Percentiles rank a stretch among this genome's conserved stretches.
Conservation (phyloP, 2,888 invertebrate species). For the Cantharis rustica region DNA sequence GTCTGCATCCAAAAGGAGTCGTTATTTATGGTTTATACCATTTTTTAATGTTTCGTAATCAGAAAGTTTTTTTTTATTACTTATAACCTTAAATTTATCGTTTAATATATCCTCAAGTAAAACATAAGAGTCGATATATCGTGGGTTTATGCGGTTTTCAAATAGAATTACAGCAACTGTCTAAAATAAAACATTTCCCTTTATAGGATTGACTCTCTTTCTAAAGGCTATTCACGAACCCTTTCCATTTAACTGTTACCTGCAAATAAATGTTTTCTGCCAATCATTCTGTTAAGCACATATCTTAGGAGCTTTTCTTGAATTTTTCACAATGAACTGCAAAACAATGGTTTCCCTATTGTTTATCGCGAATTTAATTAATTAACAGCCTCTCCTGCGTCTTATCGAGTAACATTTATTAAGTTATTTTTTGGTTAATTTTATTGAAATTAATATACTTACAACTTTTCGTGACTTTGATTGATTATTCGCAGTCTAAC, state of each 20-base stretch:
- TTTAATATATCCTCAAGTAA: neutral
- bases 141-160: slow-evolving; percentile 1
- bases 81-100: neutral
- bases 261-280: slow-evolving; percentile 10
- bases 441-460: slow-evolving; percentile 1
- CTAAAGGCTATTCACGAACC: slow-evolving; percentile 11
- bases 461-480: neutral
- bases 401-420: neutral
- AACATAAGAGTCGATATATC: slow-evolving; percentile 2
- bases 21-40: neutral
- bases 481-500: neutral
- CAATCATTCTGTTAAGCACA: slow-evolving; percentile 4
- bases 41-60: neutral
- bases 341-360: neutral
- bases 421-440: neutral
- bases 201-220: neutral
- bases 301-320: neutral
- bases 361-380: neutral
- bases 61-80: neutral
- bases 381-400: neutral
- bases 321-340: neutral
- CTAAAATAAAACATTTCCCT: slow-evolving; percentile 6
- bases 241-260: slow-evolving; percentile 9
- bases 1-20: neutral
- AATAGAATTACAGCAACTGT: slow-evolving; percentile 2